phyloP scores from a whole-genome alignment of 2,888 invertebrate species.

The Drosophila macrothrix region DNA sequence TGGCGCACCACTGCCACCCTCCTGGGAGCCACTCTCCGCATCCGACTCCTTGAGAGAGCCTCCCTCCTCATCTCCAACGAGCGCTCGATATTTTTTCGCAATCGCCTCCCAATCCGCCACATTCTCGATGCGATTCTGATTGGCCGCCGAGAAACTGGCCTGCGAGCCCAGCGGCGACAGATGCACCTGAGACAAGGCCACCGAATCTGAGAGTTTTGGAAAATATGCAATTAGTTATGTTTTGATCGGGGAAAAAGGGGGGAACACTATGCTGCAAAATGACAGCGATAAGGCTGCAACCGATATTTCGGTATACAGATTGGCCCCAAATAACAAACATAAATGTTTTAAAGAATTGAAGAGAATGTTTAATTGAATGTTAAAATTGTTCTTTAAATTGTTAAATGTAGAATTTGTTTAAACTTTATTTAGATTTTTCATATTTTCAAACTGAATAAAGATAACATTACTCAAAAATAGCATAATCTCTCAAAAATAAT shows the following conservation, averaged over 20 bases:
- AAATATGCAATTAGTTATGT: slow-evolving; percentile 16
- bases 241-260: neutral
- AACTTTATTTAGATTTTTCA: neutral
- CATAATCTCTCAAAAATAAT: neutral
- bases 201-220: slow-evolving; percentile 87
- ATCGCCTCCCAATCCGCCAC: slow-evolving; percentile 97
- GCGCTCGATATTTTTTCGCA: slow-evolving; percentile 93
- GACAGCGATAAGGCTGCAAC: neutral
- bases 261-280: neutral
- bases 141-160: slow-evolving; percentile 90
- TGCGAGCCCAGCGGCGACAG: slow-evolving; percentile 94
- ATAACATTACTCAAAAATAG: neutral
- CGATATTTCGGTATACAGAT: too few species aligned
- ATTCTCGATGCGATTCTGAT: slow-evolving; percentile 92
- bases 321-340: neutral
- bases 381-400: neutral
- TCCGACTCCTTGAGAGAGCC: slow-evolving; percentile 85
- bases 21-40: slow-evolving; percentile 84
- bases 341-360: neutral
- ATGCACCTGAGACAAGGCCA: slow-evolving; percentile 92
- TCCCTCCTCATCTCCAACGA: slow-evolving; percentile 89
- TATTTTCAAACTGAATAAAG: neutral
- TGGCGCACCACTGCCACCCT: slow-evolving; percentile 74
- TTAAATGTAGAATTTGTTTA: neutral
- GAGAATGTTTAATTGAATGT: neutral